Conservation (phyloP, 2,113 vertebrate genomes). For the Amia ocellicauda region DNA sequence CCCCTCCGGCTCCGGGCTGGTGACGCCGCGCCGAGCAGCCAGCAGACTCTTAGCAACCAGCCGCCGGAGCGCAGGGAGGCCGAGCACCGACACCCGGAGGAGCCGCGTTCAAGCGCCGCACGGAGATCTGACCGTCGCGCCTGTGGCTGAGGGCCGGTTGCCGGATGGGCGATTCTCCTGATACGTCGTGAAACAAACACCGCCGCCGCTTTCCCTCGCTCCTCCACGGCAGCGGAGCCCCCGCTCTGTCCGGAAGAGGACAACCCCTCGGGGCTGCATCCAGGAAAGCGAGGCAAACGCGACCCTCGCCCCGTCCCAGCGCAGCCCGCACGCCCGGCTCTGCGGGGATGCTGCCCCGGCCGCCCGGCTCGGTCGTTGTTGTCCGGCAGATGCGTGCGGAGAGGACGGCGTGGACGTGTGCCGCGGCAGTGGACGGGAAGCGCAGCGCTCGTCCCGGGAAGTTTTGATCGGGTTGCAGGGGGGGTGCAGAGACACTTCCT, state of each 20-base stretch:
- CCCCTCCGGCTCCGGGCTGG: constrained; percentile 30
- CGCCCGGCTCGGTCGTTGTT: too few relatives aligned
- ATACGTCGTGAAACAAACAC: constrained; percentile 14
- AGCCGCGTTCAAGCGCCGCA: constrained; percentile 40
- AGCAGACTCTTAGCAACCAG: constrained; percentile 71
- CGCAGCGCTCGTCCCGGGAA: too few relatives aligned
- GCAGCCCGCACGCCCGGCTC: too few relatives aligned
- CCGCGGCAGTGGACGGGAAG: too few relatives aligned
- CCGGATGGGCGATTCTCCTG: background rate
- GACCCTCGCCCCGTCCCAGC: background rate
- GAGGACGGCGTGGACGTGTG: too few relatives aligned
- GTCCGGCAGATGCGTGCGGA: too few relatives aligned
- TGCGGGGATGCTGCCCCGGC: constrained; percentile 9
- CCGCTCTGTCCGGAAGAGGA: constrained; percentile 2
- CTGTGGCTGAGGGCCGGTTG: background rate
- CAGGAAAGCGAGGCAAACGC: background rate
- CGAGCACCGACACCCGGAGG: constrained; percentile 31
- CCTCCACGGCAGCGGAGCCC: background rate
- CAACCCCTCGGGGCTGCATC: constrained; percentile 12
- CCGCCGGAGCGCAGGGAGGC: constrained; percentile 36
- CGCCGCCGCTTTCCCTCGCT: background rate
- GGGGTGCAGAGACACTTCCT: too few relatives aligned
- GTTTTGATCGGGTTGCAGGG: too few relatives aligned
- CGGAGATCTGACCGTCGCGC: background rate
- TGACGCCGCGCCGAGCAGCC: constrained; percentile 33